Evolutionary conservation across 23 tunicate species (phyloP).

Genomic region (Ascidia mentula): DNA sequence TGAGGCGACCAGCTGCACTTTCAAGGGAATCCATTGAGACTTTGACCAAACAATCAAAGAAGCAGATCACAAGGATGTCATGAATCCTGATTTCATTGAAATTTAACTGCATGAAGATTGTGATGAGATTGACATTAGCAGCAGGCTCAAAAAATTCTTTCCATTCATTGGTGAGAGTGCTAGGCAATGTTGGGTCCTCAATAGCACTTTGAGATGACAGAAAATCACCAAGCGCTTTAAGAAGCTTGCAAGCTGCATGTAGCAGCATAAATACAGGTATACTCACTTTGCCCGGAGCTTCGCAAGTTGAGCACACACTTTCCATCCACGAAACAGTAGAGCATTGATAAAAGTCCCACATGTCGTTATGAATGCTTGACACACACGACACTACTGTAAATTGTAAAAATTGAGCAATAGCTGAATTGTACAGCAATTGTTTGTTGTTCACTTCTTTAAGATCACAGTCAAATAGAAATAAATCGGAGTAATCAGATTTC

Average conservation of each 20-base stretch:
- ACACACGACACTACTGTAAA: slow-evolving; percentile 1
- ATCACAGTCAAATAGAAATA: slow-evolving; percentile 56
- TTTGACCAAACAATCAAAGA: slow-evolving; percentile 22
- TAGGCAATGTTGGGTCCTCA: slow-evolving; percentile 75
- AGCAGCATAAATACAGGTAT: slow-evolving; percentile 5
- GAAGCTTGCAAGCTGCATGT: slow-evolving; percentile 15
- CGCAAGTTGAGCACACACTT: slow-evolving; percentile 22
- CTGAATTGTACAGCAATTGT: slow-evolving; percentile 31
- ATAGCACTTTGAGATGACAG: slow-evolving; percentile 52
- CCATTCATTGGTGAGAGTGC: slow-evolving; percentile 71
- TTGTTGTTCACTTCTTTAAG: not conserved
- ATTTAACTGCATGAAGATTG: slow-evolving; percentile 24
- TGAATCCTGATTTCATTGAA: not conserved
- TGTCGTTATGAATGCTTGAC: slow-evolving; percentile 11
- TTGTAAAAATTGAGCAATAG: slow-evolving; percentile 31
- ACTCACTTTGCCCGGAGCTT: not conserved
- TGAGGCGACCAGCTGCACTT: slow-evolving; percentile 19
- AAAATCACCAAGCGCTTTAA: slow-evolving; percentile 33
- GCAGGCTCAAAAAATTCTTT: slow-evolving; percentile 75
- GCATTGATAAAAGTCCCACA: slow-evolving; percentile 74
- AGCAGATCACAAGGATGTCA: not conserved
- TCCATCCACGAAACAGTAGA: slow-evolving; percentile 80
- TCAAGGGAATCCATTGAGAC: slow-evolving; percentile 26
- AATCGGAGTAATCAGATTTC: not conserved
- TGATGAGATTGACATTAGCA: slow-evolving; percentile 40